Percentiles rank a stretch among this genome's conserved stretches.
Evolutionary conservation across 92 coral and sea anemone genomes (phyloP).

Genomic region (Heliopora coerulea): DNA sequence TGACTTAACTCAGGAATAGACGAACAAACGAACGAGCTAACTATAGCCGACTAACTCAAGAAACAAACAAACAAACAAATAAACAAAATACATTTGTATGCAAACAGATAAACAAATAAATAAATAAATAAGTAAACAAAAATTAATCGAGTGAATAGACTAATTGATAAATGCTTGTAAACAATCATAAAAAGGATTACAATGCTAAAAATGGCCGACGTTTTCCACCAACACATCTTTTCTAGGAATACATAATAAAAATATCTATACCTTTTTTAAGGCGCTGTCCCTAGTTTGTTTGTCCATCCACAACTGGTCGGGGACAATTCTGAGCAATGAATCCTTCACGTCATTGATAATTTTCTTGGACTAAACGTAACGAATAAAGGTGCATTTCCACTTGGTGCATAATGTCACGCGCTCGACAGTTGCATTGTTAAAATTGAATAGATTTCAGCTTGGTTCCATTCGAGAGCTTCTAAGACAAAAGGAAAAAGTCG

Average conservation of each 20-base stretch:
- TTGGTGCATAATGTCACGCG: no score
- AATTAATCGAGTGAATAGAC: not conserved
- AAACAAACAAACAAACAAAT: not conserved
- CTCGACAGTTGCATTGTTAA: no score
- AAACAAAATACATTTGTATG: no score
- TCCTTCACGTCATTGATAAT: slow-evolving; percentile 18
- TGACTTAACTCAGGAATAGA: no score
- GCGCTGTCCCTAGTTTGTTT: slow-evolving; percentile 5
- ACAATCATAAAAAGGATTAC: not conserved
- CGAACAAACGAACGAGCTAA: not conserved
- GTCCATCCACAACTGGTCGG: slow-evolving; percentile 29
- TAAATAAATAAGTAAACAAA: not conserved
- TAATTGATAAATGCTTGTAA: not conserved
- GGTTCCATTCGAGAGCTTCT: no score
- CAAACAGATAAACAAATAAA: not conserved
- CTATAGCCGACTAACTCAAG: not conserved
- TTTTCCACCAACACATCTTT: no score
- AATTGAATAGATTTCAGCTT: no score
- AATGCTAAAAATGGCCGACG: no score
- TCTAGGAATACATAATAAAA: not conserved
- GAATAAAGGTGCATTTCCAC: no score
- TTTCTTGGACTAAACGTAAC: slow-evolving; percentile 20
- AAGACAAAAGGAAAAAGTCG: no score
- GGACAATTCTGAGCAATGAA: not conserved
- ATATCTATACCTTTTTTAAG: slow-evolving; percentile 9